Evolutionary conservation across 2,888 invertebrate genomes (phyloP), one percentile per base, ranked within the genome.

Genomic region (Antheraea yamamai): DNA sequence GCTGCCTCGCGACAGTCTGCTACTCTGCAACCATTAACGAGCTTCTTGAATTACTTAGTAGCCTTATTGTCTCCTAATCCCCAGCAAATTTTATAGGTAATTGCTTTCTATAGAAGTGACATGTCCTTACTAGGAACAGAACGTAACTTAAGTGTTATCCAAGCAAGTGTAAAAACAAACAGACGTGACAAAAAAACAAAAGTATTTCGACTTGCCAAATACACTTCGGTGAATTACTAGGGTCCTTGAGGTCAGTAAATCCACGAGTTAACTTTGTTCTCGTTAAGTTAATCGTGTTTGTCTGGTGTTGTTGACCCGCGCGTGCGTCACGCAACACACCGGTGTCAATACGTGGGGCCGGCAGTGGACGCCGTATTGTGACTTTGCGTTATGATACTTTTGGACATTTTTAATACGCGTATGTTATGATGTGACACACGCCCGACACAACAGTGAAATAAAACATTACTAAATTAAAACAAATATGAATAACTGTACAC

Each of bases 241-340:
- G 70, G 70, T 70, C 70, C 70, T 70, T 39, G 70, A 70, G 70
- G 70, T 70, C 39, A 70, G 70, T 39, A 39, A 70, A 20, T 39
- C 70, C 39, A 39, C 70, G 70, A 47, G 47, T 47, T 47, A 47
- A 47, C 12, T 10, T n/a, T 39, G 39, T 26, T 10, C 20, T 78
- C 76, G 73, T 74, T 76, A 74, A 75, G 74, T 76, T 75, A 78
- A 77, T 73, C 74, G 78, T 75, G 76, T 73, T 73, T 71, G 55
- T 55, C 30, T 35, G 47, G 75, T 75, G 78, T 70, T 75, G 79
- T 78, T 73, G 79, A 76, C 78, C 77, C 70, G 76, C 74, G 73
- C 72, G 66, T 16, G 64, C 75, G 66, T 72, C 75, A 75, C 68
- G 68, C 73, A 35, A 39, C 68, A 39, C 30, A 30, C 16, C 26